A percentile compares a stretch with the other conserved stretches of the same genome.
Evolutionary conservation across 2,888 invertebrate species (phyloP).

Genomic region (Drosophila buzzatii): DNA sequence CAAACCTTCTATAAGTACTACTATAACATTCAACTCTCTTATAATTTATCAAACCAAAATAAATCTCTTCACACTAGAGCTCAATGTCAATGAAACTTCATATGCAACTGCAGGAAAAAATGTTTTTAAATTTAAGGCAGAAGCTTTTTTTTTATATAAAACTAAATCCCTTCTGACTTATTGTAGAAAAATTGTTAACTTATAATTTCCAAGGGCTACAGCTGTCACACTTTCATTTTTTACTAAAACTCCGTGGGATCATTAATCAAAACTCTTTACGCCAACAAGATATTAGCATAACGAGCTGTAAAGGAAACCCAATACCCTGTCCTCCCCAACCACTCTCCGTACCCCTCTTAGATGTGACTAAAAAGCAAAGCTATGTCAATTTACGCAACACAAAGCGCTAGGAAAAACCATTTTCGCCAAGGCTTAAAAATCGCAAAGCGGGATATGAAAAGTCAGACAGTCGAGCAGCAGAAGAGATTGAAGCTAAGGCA

Average conservation of each 20-base stretch:
- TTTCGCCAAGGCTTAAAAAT: constrained; percentile 68
- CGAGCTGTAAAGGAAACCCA: constrained; percentile 39
- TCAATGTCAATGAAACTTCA: background rate
- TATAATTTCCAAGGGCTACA: constrained; percentile 42
- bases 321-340: background rate
- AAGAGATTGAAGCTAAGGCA: constrained; percentile 30
- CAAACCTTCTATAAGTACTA: background rate
- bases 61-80: background rate
- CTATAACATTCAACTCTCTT: background rate
- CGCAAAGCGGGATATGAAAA: constrained; percentile 78
- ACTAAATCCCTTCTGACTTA: constrained; percentile 10
- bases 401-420: constrained; percentile 41
- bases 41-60: background rate
- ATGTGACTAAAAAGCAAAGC: constrained; percentile 65
- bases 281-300: constrained; percentile 76
- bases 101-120: background rate
- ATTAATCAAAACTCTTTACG: constrained; percentile 81
- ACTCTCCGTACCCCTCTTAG: background rate
- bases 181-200: constrained; percentile 13
- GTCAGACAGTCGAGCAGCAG: constrained; percentile 32
- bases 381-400: constrained; percentile 71
- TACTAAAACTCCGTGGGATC: constrained; percentile 43
- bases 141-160: background rate
- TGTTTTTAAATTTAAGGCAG: background rate
- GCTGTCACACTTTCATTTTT: constrained; percentile 53